Conservation (phyloP, 1,140 invertebrate genomes). For the Steinernema khuongi region DNA sequence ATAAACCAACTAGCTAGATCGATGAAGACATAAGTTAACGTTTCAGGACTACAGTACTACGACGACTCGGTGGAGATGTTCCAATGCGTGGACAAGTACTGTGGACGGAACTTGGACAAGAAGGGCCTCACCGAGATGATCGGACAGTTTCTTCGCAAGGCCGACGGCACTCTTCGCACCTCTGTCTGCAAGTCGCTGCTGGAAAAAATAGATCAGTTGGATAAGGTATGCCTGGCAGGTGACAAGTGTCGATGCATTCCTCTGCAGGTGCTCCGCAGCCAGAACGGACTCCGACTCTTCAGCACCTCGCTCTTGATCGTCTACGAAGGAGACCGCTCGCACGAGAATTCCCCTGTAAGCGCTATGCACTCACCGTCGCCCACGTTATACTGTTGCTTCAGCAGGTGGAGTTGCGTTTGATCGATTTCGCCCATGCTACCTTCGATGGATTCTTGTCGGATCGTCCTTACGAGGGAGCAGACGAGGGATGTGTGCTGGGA, state of each 20-base stretch:
- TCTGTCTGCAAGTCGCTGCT: slow-evolving; percentile 70
- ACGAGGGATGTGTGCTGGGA: slow-evolving; percentile 25
- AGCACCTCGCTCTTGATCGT: slow-evolving; percentile 83
- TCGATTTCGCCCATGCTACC: slow-evolving; percentile 29
- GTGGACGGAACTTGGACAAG: slow-evolving; percentile 75
- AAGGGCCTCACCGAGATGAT: slow-evolving; percentile 76
- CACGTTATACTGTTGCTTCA: slow-evolving; percentile 22
- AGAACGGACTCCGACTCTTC: slow-evolving; percentile 74
- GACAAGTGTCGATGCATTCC: background rate
- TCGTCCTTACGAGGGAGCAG: background rate
- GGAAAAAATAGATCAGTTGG: slow-evolving; percentile 58
- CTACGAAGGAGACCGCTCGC: slow-evolving; percentile 69
- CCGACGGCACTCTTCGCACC: slow-evolving; percentile 68
- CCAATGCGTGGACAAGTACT: slow-evolving; percentile 83
- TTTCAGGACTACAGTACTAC: slow-evolving; percentile 66
- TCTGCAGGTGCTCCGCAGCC: background rate
- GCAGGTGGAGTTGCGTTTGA: slow-evolving; percentile 18
- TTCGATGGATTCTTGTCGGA: slow-evolving; percentile 12
- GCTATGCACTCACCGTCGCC: slow-evolving; percentile 7
- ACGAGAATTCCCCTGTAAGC: slow-evolving; percentile 14
- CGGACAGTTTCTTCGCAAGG: slow-evolving; percentile 78
- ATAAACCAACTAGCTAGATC: too few species aligned
- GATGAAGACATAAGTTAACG: too few species aligned
- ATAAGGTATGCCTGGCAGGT: background rate
- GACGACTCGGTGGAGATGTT: slow-evolving; percentile 67